Percentiles rank a stretch among this genome's conserved stretches.
phyloP scores from a whole-genome alignment of 2,113 vertebrate genomes.

The Craseonycteris thonglongyai region DNA sequence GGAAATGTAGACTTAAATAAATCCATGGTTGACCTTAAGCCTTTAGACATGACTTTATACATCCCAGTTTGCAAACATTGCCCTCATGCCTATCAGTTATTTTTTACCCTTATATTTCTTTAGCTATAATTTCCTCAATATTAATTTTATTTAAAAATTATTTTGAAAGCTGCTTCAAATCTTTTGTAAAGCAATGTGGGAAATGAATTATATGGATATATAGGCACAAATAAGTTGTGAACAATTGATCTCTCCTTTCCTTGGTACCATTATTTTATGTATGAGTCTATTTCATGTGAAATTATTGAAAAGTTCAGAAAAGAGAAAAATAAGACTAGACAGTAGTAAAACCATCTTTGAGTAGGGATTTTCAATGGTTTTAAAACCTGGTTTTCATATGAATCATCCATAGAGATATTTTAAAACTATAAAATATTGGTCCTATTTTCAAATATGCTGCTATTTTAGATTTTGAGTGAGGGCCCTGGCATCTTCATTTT shows the following conservation, averaged over 20 bases:
- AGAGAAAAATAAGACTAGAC: background rate
- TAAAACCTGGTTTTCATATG: background rate
- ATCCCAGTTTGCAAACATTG: background rate
- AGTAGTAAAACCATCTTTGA: background rate
- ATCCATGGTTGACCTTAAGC: fast-evolving
- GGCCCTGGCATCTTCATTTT: background rate
- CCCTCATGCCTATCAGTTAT: background rate
- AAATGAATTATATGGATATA: background rate
- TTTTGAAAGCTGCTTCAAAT: background rate
- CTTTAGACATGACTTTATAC: background rate
- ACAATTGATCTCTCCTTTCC: background rate
- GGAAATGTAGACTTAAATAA: background rate
- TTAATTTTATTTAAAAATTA: background rate
- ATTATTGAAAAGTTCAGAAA: background rate
- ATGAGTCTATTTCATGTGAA: background rate
- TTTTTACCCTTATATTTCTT: background rate
- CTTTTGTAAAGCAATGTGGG: background rate
- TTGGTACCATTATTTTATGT: background rate
- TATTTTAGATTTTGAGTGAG: background rate
- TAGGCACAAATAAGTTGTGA: background rate
- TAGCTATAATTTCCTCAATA: background rate
- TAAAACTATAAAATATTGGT: background rate
- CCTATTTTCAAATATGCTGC: background rate
- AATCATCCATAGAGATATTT: background rate
- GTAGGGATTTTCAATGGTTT: background rate